Base-by-base conservation (phyloP, 2,888 invertebrate species). In the Esperia sulphurella region DNA sequence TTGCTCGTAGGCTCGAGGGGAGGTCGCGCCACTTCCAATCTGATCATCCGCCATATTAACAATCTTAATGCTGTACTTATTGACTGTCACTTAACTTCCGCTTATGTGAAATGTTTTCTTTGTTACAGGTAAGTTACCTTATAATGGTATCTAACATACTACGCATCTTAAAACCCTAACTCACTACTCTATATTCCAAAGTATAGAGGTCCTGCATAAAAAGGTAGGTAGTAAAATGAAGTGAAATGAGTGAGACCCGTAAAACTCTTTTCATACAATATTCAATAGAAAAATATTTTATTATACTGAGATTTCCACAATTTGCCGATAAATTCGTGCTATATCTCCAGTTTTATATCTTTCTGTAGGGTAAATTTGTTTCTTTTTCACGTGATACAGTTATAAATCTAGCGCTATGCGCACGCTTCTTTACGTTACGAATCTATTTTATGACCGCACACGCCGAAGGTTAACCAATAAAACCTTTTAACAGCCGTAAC, bases 401-500 rank as follows among this genome's bases (percentile, higher is more conserved):
- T 85, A 85, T 84, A 85, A 83, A 84, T 83, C 81, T 82, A 80
- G 71, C 71, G 70, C 69, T 75, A 79, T 79, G 81, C 78, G 82
- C 83, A 81, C 82, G 79, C 77, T 81, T 74, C 83, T 86, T 83
- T 79, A 79, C 43, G 84, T 83, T 81, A 79, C 80, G 87, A 85
- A 89, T 85, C 81, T 80, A 86, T 89, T 89, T 89, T 87, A 89
- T 84, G 80, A 79, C 82, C 82, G 76, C 83, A 80, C 78, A 83
- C 80, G 77, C 80, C 83, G 79, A 89, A 89, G 86, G 88, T 86
- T 86, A 86, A 85, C 89, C 86, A 86, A 88, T 89, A 89, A 89
- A 89, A 89, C 83, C 87, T 86, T 85, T 87, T 88, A 88, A 87
- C 87, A 87, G 84, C 81, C 85, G 84, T 85, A 83, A 86, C 85